Evolutionary conservation across 2,797 vertebrate genomes (phyloP).

Genomic region (Lophotriccus pileatus): DNA sequence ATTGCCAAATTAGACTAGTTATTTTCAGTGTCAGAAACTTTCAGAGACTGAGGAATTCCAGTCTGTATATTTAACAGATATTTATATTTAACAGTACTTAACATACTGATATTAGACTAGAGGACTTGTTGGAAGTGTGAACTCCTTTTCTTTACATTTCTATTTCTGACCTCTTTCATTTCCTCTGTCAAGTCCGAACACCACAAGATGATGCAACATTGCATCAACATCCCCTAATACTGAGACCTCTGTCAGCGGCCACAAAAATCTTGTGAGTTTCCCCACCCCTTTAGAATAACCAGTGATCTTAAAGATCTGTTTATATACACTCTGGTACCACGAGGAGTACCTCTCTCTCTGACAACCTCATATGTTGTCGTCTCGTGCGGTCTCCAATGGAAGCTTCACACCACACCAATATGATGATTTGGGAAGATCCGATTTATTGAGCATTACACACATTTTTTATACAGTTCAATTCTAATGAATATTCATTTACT

Average conservation of each 20-base stretch:
- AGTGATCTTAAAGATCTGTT: not conserved
- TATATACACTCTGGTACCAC: not conserved
- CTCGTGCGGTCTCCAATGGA: too few species aligned
- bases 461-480: too few species aligned
- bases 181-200: slow-evolving; percentile 8
- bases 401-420: too few species aligned
- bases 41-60: not conserved
- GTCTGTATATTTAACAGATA: too few species aligned
- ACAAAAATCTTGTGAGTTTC: not conserved
- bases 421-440: too few species aligned
- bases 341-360: not conserved
- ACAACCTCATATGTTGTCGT: too few species aligned
- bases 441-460: too few species aligned
- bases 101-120: not conserved
- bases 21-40: not conserved
- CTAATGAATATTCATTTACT: too few species aligned
- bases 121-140: not conserved
- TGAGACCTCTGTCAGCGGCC: slow-evolving; percentile 1
- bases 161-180: slow-evolving; percentile 37
- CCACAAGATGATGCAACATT: slow-evolving; percentile 58
- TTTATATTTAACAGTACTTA: not conserved
- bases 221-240: slow-evolving; percentile 9
- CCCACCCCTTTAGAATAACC: not conserved
- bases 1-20: not conserved
- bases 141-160: slow-evolving; percentile 8